Base-by-base conservation (phyloP, 2,113 vertebrate species). In the Phodopus roborovskii region DNA sequence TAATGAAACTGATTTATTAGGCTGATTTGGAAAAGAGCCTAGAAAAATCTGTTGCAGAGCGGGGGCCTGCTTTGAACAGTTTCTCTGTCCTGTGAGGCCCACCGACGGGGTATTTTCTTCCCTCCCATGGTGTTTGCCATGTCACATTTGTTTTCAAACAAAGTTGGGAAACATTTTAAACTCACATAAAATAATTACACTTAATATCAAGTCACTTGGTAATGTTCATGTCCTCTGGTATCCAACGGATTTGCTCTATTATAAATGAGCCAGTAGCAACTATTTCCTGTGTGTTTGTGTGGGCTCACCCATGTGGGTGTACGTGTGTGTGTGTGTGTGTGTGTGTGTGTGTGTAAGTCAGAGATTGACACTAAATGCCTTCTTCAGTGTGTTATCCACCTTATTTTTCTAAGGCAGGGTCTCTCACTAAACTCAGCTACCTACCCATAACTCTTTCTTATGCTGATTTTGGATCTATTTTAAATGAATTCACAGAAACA, bases 1-100 rank as follows among this genome's bases (percentile, higher is more conserved):
- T 96, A 96, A 96, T 84, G 82, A 96, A 84, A 73, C 87, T 90
- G 94, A 97, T 92, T 96, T 73, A 95, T 60, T 56, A 95, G 88
- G 92, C 77, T 1, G 2, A 78, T 92, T 94, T 97, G 97, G 96
- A 96, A 87, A 87, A 68, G 33, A 91, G 96, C 97, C 97, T 90
- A 83, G 96, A 87, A 68, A 96, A 95, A 68, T 58, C 85, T 53
- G 22, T 36, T 45, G n/a, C 33, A 58, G 90, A 45, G 83, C 45
- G 62, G 82, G 78, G 50, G 33, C 79, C 58, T 75, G 39, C 28
- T 84, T 91, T 92, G 89, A 91, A 90, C 93, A 71, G 39, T 33
- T 45, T 60, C 71, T 95, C 94, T 96, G 94, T 94, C 64, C 71
- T 75, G 60, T 62, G 66, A 89, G 39, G 58, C 50, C 16, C 30